Evolutionary conservation across 1,140 invertebrate genomes (phyloP), one percentile per base, ranked within the genome.

Genomic region (Drosophila mayri): DNA sequence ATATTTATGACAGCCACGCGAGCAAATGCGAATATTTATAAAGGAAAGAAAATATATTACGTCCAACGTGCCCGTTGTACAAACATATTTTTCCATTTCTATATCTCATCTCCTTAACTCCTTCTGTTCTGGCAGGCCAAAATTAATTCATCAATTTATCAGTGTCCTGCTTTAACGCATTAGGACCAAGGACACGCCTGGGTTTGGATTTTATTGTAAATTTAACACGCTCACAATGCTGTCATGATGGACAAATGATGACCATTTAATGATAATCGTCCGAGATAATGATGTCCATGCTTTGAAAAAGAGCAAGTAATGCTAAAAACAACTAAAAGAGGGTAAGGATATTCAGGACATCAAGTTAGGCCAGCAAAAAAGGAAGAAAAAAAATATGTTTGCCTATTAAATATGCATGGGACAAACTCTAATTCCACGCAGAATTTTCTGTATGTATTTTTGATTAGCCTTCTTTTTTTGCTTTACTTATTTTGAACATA

Each of bases 1-100:
- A 63, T 81, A 85, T 86, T 86, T 81, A 86, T 87, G 82, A 79
- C 68, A 76, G 54, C 38, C 62, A 59, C 64, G 81, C 68, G 62
- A 68, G 66, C 44, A 67, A 76, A 46, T 76, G 54, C 41, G 37
- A 78, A 63, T 50, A 68, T 68, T 79, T 79, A 64, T 59, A 46
- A 38, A 35, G 22, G 37, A 38, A 64, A 35, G 28, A 30, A 35
- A 43, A 68, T 25, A 67, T 50, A 37, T 37, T 37, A 37, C 22
- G 37, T 22, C 22, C 30, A 61, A 64, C 61, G 61, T 40, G 54
- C 18, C 7, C 20, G 37, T 37, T 54, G 20, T 16, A 30, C 18
- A 20, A 35, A 37, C 30, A 14, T 32, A 16, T 6, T 47, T 47
- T 30, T 49, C 25, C 25, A n/a, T 40, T 28, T 58, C 11, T 14